Conservation (phyloP, 2,113 vertebrate species). For the Hippolais icterina region DNA sequence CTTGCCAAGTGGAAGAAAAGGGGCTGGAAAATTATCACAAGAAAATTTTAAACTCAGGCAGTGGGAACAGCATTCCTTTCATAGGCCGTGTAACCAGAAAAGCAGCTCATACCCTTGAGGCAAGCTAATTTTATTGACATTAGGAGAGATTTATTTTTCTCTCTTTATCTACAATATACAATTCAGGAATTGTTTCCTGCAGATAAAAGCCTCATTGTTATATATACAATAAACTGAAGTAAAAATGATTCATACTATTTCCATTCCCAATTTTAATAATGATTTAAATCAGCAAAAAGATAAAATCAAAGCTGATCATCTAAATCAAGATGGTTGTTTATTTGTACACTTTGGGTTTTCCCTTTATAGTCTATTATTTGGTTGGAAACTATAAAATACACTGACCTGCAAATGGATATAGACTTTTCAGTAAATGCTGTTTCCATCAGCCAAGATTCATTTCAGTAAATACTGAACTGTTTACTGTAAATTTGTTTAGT, state of each 20-base stretch:
- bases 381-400: neutral
- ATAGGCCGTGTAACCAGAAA: neutral
- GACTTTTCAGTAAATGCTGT: neutral
- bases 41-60: neutral
- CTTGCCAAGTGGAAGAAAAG: neutral
- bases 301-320: conserved; percentile 8
- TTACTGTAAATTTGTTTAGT: neutral
- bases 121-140: conserved; percentile 51
- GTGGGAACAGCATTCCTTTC: neutral
- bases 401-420: neutral
- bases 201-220: conserved; percentile 58
- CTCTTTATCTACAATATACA: conserved; percentile 45
- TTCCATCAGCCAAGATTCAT: neutral
- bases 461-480: neutral
- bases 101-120: conserved; percentile 11
- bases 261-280: conserved; percentile 12
- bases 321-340: neutral
- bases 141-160: conserved; percentile 58
- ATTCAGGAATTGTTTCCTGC: conserved; percentile 50
- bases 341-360: neutral
- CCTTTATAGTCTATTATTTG: neutral
- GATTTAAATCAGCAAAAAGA: conserved; percentile 5
- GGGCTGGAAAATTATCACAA: neutral
- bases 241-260: conserved; percentile 24
- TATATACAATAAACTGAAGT: conserved; percentile 39